Evolutionary conservation across 2,113 vertebrate genomes (phyloP).

Genomic region (Globicephala melas): DNA sequence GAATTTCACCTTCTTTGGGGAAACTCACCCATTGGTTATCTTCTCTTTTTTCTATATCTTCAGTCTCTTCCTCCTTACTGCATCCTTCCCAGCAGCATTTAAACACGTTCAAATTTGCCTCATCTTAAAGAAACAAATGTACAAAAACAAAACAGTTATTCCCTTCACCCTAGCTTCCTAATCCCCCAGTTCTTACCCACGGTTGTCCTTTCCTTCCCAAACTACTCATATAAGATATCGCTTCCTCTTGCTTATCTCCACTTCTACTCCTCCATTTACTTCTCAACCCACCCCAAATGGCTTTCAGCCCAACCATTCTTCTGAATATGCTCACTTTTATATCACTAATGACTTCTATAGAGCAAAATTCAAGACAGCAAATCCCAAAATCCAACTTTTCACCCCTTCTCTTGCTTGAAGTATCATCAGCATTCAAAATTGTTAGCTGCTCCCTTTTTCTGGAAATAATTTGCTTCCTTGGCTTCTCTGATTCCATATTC

Average conservation of each 20-base stretch:
- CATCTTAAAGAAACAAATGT: not conserved
- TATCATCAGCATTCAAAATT: not conserved
- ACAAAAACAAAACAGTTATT: not conserved
- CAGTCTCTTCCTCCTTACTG: not conserved
- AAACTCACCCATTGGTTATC: not conserved
- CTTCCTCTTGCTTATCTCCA: not conserved
- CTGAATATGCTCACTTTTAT: not conserved
- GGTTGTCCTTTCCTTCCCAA: not conserved
- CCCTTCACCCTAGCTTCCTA: not conserved
- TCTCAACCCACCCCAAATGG: not conserved
- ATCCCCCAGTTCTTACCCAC: not conserved
- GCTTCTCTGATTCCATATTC: not conserved
- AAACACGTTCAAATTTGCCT: not conserved
- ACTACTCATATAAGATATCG: not conserved
- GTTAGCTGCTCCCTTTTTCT: not conserved
- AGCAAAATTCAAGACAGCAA: not conserved
- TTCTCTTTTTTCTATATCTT: not conserved
- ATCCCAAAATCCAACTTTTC: not conserved
- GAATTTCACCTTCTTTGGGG: not conserved
- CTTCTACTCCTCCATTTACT: not conserved
- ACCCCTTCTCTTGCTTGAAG: not conserved
- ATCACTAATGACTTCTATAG: not conserved
- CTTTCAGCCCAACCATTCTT: not conserved
- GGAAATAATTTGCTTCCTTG: not conserved
- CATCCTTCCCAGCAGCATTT: not conserved